These are phyloP conservation scores for Acomys russatus DNA, from an alignment of 2,797 vertebrate genomes.

Conservation along the genomic window DNA sequence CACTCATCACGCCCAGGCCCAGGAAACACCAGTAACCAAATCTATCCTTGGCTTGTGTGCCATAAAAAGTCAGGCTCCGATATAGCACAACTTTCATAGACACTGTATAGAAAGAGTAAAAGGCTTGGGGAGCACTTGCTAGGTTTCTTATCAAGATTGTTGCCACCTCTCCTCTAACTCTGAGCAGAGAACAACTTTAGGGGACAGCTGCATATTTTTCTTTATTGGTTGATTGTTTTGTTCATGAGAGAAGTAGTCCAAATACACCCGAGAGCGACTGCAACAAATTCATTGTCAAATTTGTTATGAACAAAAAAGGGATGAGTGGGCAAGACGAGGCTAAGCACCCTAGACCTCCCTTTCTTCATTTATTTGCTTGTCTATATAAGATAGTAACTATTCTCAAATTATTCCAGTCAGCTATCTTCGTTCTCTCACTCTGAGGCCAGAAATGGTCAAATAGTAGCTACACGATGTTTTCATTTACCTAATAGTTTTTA, in stretches of 20 bases:
- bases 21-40: background rate
- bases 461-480: background rate
- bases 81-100: background rate
- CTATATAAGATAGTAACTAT: background rate
- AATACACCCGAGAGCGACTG: background rate
- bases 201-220: background rate
- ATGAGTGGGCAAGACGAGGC: background rate
- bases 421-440: slow-evolving; percentile 17
- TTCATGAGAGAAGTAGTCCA: background rate
- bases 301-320: background rate
- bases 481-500: slow-evolving; percentile 1
- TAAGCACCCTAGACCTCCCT: background rate
- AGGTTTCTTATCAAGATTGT: background rate
- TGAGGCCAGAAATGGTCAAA: slow-evolving; percentile 37
- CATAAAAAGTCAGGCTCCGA: background rate
- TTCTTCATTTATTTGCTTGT: slow-evolving; percentile 7
- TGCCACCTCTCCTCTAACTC: background rate
- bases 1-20: background rate
- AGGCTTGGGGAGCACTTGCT: background rate
- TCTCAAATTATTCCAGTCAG: background rate
- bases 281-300: background rate
- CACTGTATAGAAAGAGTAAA: background rate
- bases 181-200: background rate
- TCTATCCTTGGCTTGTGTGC: background rate
- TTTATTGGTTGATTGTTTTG: background rate